Evolutionary conservation across 1,140 invertebrate genomes (phyloP), one percentile per base, ranked within the genome.

Genomic region (Aphaenogaster ashmeadi): DNA sequence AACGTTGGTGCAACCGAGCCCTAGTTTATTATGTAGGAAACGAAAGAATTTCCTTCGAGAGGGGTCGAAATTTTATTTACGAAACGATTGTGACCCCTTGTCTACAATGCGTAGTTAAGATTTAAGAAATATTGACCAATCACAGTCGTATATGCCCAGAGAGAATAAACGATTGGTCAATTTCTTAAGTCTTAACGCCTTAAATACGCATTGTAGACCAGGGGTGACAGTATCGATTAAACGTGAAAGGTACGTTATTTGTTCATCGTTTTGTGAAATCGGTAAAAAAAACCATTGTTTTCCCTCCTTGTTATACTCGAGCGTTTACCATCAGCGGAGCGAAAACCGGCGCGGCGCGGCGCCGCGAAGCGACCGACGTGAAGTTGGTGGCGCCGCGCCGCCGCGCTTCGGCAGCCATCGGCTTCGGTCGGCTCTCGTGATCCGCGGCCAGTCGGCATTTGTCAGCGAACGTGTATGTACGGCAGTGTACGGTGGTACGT

Each of bases 381-480:
- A 38, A 18, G 36, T 38, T 9, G 33, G 38, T 72, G 75, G 81
- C 87, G 89, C 56, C 74, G 8, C 27, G 0, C n/a, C 27, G 18
- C 6, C 52, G 21, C 33, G 27, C 21, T 64, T 78, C 60, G 62
- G 60, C 36, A 47, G 56, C 44, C 56, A 38, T 89, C 67, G 85
- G 64, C 15, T 78, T 13, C 62, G 78, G 7, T 56, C 60, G 71
- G 62, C 58, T 80, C 69, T 77, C 72, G 21, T 71, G 74, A 87
- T 67, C 77, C 84, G 87, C 88, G 8, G 87, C 54, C 90, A 93
- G 93, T 92, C 89, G 90, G 87, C 88, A 90, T 54, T 93, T 72
- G 91, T 79, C 91, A 91, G 87, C 86, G 71, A 67, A 90, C 87
- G 88, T 27, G 0, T 27, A 27, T 27, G 0, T 27, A 27, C 27